Base-by-base conservation (phyloP, 92 coral and sea anemone species). In the Virgularia gustaviana region DNA sequence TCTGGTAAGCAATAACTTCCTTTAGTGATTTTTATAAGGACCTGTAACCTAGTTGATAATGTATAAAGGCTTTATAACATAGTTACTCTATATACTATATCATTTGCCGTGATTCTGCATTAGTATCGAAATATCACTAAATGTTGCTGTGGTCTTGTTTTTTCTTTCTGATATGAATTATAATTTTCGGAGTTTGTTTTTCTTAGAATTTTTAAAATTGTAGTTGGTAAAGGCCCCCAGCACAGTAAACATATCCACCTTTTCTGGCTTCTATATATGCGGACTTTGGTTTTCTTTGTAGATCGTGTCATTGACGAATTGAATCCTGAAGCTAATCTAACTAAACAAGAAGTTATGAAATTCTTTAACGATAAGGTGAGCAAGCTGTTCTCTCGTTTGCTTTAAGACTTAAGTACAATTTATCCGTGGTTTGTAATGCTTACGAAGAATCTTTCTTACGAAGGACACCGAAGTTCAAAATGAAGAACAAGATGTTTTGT, bases 291-390 rank as follows among this genome's bases (percentile, higher is more conserved):
- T 25, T 47, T 47, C 6, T 15, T 15, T 75, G 1, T 68, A 92
- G 98, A 92, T 77, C 96, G 98, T 60, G 90, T 92, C 15, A 96
- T 92, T 2, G 98, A 92, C 71, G 98, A 92, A 59, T 85, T 92
- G 5, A 92, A 92, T 78, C 98, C 98, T 0, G 94, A 92, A 62
- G 98, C 98, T 10, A 92, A 89, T 45, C 87, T 92, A 65, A 84
- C 94, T 35, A 92, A 92, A 58, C 96, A 86, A 74, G 98, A 92
- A 80, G 90, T 89, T 41, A 92, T 89, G 98, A 79, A 86, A 1
- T 64, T 92, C 31, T 86, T 92, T 59, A 84, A 89, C 47, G 98
- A 92, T 31, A 79, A 77, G 94, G 98, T 85, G n/a, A n/a, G n/a
- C n/a, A n/a, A n/a, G n/a, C n/a, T n/a, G n/a, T n/a, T n/a, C n/a